Evolutionary conservation across 2,888 invertebrate genomes (phyloP).

Genomic region (Ceraclea dissimilis): DNA sequence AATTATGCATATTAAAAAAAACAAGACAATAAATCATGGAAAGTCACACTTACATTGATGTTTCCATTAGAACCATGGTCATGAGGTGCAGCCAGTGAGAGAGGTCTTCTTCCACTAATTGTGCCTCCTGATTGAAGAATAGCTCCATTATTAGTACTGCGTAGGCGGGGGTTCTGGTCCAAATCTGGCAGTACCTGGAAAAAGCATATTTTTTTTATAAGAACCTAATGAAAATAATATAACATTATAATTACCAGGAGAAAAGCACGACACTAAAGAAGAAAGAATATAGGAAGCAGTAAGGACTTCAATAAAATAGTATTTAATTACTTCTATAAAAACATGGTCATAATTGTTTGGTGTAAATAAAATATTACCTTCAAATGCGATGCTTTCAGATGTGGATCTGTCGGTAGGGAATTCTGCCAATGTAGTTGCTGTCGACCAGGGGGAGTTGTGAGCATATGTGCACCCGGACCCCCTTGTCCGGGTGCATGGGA

Average conservation of each 20-base stretch:
- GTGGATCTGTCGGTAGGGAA: conserved; percentile 23
- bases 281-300: too few species aligned
- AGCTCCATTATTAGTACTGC: conserved; percentile 75
- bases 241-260: not conserved
- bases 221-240: not conserved
- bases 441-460: not conserved
- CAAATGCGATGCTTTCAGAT: conserved; percentile 22
- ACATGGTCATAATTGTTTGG: too few species aligned
- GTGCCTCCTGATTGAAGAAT: conserved; percentile 78
- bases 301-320: too few species aligned
- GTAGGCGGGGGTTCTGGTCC: conserved; percentile 57
- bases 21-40: too few species aligned
- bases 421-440: conserved; percentile 24
- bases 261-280: too few species aligned
- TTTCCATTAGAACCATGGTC: conserved; percentile 28
- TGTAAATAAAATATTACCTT: too few species aligned
- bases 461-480: not conserved
- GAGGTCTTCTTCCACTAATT: conserved; percentile 61
- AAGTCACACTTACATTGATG: not conserved
- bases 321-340: too few species aligned
- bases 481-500: conserved; percentile 8
- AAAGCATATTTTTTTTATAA: not conserved
- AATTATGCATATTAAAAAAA: too few species aligned
- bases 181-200: conserved; percentile 63
- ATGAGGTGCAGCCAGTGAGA: conserved; percentile 32